Base-by-base conservation (phyloP, 2,888 invertebrate genomes). In the Eucriotettix oculatus region DNA sequence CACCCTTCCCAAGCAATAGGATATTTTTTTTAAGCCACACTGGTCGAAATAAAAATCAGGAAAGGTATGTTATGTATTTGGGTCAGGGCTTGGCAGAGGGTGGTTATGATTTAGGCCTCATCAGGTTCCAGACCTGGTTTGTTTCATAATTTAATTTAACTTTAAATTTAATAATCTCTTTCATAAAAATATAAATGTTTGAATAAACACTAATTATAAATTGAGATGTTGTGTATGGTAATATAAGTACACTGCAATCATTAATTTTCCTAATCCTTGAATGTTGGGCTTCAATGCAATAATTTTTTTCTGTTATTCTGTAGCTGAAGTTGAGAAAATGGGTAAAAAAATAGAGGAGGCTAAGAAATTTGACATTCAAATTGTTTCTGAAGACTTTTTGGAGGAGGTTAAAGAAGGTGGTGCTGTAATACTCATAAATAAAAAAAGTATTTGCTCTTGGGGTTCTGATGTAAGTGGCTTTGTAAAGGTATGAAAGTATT, bases 361-460 rank as follows among this genome's bases (percentile, higher is more conserved):
- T 0, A 75, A 84, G 70, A 75, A 77, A 0, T 72, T 77, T 10
- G 84, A 87, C 63, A 81, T 96, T 66, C 90, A 91, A 72, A 86
- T 96, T 3, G 83, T 96, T 1, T 82, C 88, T 10, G 82, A 84
- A 67, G 82, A 83, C 54, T 91, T 87, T 70, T 70, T 95, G 1
- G 84, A 87, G 62, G 78, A 82, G 63, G 79, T 83, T 16, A 67
- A 70, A 60, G 70, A 71, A 60, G 82, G 81, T 16, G 74, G 72
- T n/a, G 78, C 84, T 53, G 73, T 87, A 3, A 78, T 81, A 62
- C 75, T 85, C 9, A 82, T 92, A 58, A 79, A 79, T 62, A 81
- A 84, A 66, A 83, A 86, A 70, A 85, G 82, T 63, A 83, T 94
- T 65, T 86, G 87, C 42, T 76, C 82, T 58, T 94, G 94, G 94